phyloP scores from a whole-genome alignment of 2,113 vertebrate genomes.

The Oncorhynchus mykiss region DNA sequence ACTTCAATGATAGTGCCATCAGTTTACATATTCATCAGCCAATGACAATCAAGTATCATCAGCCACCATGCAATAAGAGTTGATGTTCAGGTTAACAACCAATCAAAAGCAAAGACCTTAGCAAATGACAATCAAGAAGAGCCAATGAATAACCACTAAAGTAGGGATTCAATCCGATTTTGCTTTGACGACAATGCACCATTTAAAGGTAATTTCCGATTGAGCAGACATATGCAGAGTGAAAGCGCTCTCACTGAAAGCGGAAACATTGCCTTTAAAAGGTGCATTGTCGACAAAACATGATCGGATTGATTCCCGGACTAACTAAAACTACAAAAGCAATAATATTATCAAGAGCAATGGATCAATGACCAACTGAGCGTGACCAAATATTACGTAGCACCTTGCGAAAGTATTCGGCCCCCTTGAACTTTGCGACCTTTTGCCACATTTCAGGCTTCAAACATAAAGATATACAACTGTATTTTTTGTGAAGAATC shows the following conservation, averaged over 20 bases:
- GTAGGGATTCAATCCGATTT: no score
- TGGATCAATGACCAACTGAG: conserved; percentile 33
- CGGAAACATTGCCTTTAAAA: no score
- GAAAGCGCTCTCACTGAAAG: no score
- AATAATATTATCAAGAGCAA: conserved; percentile 24
- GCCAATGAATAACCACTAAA: not conserved
- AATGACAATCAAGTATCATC: conserved; percentile 57
- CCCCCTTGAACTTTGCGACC: no score
- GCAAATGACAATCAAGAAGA: conserved; percentile 57
- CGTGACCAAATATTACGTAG: conserved; percentile 48
- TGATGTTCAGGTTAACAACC: conserved; percentile 18
- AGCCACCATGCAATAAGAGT: conserved; percentile 22
- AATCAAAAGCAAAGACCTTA: conserved; percentile 15
- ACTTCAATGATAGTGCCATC: not conserved
- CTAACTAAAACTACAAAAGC: conserved; percentile 35
- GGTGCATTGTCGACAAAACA: no score
- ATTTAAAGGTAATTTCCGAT: not conserved
- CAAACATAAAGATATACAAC: no score
- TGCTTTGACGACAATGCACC: no score
- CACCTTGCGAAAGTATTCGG: no score
- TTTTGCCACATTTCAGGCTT: no score
- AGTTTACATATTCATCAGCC: conserved; percentile 28
- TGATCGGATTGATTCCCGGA: no score
- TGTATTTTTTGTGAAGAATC: no score
- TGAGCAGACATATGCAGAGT: no score